These are phyloP conservation scores for Podabrus alpinus DNA, from an alignment of 2,888 invertebrate species.

Conservation along the genomic window DNA sequence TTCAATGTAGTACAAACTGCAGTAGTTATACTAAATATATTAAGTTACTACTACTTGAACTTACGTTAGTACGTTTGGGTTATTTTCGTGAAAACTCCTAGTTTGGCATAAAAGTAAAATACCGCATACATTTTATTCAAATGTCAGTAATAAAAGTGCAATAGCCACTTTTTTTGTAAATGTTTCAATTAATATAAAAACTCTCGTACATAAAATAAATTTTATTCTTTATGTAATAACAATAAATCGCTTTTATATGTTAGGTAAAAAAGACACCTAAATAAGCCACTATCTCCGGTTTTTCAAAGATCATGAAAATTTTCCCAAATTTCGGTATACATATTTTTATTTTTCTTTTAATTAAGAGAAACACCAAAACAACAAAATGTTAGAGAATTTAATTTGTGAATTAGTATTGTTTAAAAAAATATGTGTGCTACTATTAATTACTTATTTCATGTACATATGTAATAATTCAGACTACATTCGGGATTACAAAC, in stretches of 20 bases:
- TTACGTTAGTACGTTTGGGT: background rate
- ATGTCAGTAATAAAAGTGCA: background rate
- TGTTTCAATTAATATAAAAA: background rate
- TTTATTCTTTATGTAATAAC: background rate
- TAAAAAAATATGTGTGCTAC: no score
- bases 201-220: background rate
- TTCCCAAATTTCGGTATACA: no score
- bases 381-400: no score
- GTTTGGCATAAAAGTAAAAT: background rate
- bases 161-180: background rate
- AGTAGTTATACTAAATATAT: background rate
- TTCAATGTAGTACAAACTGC: background rate
- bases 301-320: background rate
- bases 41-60: background rate
- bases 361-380: no score
- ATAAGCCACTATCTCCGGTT: background rate
- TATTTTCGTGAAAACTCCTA: background rate
- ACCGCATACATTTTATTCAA: background rate
- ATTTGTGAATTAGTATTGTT: no score
- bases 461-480: no score
- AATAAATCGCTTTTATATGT: background rate
- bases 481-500: background rate
- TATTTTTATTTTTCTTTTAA: no score
- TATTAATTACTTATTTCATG: no score
- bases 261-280: background rate